Base-by-base conservation (phyloP, 2,888 invertebrate species). In the Eugnorisma glareosa region DNA sequence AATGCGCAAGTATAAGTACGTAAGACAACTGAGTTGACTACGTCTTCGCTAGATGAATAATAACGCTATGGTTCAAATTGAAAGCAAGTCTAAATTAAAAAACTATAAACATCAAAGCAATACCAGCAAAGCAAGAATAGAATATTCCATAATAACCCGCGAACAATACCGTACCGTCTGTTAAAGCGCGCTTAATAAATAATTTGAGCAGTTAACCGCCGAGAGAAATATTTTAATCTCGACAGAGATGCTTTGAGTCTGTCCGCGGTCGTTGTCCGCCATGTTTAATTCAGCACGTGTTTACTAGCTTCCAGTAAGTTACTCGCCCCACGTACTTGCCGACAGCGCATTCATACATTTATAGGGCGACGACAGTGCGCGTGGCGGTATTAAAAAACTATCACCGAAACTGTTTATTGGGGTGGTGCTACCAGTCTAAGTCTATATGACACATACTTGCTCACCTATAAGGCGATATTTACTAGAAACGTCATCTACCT, bases 191-290 rank as follows among this genome's bases (percentile, higher is more conserved):
- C 88, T 94, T 94, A 91, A 94, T 95, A 94, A 95, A 96, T 95
- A 94, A 95, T 95, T 94, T 93, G 91, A 93, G 91, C 91, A 92
- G 91, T 94, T 94, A 93, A 94, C 93, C 93, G 90, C 92, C 82
- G 87, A 92, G 93, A 89, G 93, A 94, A 94, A 95, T 95, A 95
- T 96, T 96, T 96, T 95, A 95, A 95, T 95, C 94, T 94, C 93
- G 88, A 91, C 92, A 92, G 91, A 91, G 92, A 92, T 90, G 94
- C 94, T 95, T 94, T 94, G 94, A 92, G 92, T 91, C 89, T 88
- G 90, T 86, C 85, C 86, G 90, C 93, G 94, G 94, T 93, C 93
- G 92, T 92, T 91, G 93, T 88, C 91, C 91, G 91, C 90, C 82
- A 93, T 94, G 91, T 94, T 93, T 93, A 92, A 94, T 94, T 93